These are phyloP conservation scores for Phasianus colchicus DNA, from an alignment of 2,113 vertebrate species.

Conservation along the genomic window DNA sequence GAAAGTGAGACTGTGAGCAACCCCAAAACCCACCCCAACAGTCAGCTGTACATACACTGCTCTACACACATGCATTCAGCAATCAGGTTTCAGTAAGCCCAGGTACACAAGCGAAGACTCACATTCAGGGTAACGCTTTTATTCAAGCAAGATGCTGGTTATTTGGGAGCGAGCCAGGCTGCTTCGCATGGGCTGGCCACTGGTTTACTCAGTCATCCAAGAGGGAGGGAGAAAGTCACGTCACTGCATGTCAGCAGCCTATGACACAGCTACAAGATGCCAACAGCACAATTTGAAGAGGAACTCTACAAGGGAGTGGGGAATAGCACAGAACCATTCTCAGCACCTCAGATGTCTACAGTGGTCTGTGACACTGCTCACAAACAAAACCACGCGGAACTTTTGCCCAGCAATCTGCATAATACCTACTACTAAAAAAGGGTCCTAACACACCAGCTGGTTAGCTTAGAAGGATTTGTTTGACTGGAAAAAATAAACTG, in stretches of 20 bases:
- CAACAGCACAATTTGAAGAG: neutral
- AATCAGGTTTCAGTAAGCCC: neutral
- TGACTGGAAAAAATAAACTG: neutral
- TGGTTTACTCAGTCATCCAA: neutral
- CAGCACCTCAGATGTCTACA: neutral
- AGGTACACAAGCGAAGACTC: neutral
- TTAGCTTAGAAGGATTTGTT: neutral
- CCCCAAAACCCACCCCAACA: neutral
- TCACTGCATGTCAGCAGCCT: neutral
- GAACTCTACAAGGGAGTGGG: neutral
- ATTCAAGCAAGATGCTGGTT: neutral
- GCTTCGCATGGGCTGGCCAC: neutral
- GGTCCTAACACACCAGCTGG: accelerated
- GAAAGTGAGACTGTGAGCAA: neutral
- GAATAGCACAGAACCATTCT: neutral
- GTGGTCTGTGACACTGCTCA: neutral
- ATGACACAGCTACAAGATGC: neutral
- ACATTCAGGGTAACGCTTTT: neutral
- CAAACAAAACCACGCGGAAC: neutral
- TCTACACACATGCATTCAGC: neutral
- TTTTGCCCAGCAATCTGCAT: neutral
- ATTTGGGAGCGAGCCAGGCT: neutral
- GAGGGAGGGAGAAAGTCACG: neutral
- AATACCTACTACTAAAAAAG: neutral
- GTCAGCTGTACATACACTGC: accelerated